A percentile compares a stretch with the other conserved stretches of the same genome.
Evolutionary conservation across 2,113 vertebrate species (phyloP).

Genomic region (Cyprinodon tularosa): DNA sequence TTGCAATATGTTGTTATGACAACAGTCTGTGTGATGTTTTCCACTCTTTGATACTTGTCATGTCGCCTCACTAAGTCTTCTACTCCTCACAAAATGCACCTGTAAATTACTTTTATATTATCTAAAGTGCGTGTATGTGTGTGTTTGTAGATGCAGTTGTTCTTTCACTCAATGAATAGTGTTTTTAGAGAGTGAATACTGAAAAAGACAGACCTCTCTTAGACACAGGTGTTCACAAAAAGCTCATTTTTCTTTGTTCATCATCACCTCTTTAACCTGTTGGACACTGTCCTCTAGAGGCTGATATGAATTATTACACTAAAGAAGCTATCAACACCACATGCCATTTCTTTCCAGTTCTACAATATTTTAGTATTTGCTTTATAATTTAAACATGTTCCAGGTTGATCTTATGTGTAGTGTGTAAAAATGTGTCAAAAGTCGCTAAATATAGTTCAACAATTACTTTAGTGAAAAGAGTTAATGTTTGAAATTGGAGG

Average conservation of each 20-base stretch:
- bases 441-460: too few relatives aligned
- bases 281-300: slow-evolving; percentile 62
- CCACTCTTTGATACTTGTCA: slow-evolving; percentile 73
- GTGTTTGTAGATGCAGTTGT: not conserved
- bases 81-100: slow-evolving; percentile 32
- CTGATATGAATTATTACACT: slow-evolving; percentile 29
- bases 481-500: too few relatives aligned
- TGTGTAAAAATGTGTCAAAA: not conserved
- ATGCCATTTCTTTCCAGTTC: not conserved
- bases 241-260: not conserved
- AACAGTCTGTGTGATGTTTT: slow-evolving; percentile 77
- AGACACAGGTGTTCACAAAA: not conserved
- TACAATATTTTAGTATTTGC: not conserved
- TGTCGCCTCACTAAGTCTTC: slow-evolving; percentile 42
- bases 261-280: slow-evolving; percentile 7
- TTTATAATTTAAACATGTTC: not conserved
- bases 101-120: slow-evolving; percentile 21
- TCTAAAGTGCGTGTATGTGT: not conserved
- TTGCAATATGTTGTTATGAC: slow-evolving; percentile 82
- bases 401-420: not conserved
- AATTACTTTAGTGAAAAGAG: too few relatives aligned
- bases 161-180: not conserved
- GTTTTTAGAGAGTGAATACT: too few relatives aligned
- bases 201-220: not conserved
- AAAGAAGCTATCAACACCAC: not conserved